Percentiles rank a stretch among this genome's conserved stretches.
These are phyloP conservation scores for Apistogramma diplotaenia DNA, from an alignment of 2,113 vertebrate species.

Conservation along the genomic window DNA sequence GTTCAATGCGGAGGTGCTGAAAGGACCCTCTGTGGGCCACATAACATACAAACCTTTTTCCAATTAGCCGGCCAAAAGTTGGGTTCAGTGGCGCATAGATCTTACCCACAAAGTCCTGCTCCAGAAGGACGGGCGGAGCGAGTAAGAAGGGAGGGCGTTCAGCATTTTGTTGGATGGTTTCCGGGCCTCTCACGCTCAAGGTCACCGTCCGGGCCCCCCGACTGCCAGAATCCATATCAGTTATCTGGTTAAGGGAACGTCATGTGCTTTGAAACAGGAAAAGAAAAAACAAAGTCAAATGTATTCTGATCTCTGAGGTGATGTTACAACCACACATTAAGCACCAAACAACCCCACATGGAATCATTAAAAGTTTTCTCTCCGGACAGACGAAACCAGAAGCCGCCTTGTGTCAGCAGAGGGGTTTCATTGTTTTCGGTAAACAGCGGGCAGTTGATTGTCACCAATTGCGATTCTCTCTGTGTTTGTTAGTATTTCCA, in stretches of 20 bases:
- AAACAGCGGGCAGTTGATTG: constrained; percentile 19
- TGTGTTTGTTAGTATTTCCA: constrained; percentile 33
- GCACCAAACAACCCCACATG: background rate
- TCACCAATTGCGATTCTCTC: constrained; percentile 5
- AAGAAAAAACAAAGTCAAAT: background rate
- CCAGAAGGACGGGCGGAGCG: constrained; percentile 23
- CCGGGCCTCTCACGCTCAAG: constrained; percentile 32
- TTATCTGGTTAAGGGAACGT: constrained; percentile 8
- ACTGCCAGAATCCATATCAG: constrained; percentile 40
- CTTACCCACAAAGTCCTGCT: constrained; percentile 25
- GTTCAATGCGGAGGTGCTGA: constrained; percentile 49
- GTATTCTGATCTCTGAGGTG: constrained; percentile 8
- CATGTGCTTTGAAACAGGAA: constrained; percentile 24
- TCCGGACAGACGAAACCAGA: background rate
- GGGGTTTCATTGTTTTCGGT: background rate
- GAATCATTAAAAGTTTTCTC: background rate
- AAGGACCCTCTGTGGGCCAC: constrained; percentile 52
- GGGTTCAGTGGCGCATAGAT: constrained; percentile 38
- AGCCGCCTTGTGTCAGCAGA: constrained; percentile 17
- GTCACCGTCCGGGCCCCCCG: constrained; percentile 17
- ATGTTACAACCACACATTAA: constrained; percentile 7
- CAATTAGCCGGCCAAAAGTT: constrained; percentile 42
- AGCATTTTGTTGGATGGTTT: constrained; percentile 36
- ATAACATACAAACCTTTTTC: constrained; percentile 57
- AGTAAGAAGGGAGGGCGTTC: constrained; percentile 28